Percentiles rank a stretch among this genome's conserved stretches.
Conservation (phyloP, 2,113 vertebrate species). For the Pelmatolapia mariae region DNA sequence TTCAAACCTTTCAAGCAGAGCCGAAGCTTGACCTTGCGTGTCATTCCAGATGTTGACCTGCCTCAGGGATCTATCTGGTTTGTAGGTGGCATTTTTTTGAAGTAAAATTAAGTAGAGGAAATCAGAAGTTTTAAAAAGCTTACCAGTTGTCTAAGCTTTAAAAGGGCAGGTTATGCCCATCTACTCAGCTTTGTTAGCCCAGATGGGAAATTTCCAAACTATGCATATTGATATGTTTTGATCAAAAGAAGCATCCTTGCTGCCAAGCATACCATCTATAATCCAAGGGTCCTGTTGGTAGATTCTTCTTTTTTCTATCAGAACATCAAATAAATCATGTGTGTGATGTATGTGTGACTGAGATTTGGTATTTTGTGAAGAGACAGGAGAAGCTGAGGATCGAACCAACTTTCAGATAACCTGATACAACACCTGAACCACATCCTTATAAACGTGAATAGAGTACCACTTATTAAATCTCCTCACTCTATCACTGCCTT, state of each 20-base stretch:
- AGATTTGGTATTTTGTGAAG: background rate
- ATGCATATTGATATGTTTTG: background rate
- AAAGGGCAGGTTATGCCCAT: background rate
- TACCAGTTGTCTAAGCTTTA: background rate
- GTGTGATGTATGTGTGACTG: background rate
- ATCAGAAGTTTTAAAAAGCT: background rate
- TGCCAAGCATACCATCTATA: background rate
- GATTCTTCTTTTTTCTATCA: background rate
- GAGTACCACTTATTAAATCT: background rate
- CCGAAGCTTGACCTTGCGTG: constrained; percentile 22
- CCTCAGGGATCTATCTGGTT: constrained; percentile 36
- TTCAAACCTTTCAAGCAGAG: constrained; percentile 59
- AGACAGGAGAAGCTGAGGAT: background rate
- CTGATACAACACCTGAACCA: background rate
- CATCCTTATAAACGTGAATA: background rate
- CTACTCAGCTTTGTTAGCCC: background rate
- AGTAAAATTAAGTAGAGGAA: background rate
- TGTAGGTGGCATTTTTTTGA: constrained; percentile 28
- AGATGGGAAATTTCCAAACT: background rate
- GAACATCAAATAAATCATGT: background rate
- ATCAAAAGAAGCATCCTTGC: background rate
- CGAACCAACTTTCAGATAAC: background rate
- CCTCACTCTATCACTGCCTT: background rate
- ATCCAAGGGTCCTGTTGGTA: background rate
- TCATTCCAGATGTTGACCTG: constrained; percentile 51